phyloP scores from a whole-genome alignment of 2,888 invertebrate species.

The Nesidiocoris tenuis region DNA sequence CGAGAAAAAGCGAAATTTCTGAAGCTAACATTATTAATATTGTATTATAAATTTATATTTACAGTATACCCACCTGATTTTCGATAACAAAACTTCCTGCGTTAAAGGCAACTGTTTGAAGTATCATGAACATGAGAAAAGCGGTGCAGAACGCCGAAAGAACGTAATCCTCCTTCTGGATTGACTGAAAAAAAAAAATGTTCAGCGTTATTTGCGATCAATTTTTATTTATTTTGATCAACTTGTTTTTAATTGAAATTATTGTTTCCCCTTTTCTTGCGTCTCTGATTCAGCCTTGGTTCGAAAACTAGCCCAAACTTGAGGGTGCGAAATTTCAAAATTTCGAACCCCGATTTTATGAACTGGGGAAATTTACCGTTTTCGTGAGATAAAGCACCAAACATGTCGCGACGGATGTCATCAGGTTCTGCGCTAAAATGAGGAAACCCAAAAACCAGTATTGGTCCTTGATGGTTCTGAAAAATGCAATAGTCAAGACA shows the following conservation, averaged over 20 bases:
- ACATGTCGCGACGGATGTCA: neutral
- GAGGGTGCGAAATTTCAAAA: too few relatives aligned
- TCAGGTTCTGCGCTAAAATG: neutral
- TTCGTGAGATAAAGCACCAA: slow-evolving; percentile 5
- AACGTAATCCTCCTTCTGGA: slow-evolving; percentile 1
- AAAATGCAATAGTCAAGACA: neutral
- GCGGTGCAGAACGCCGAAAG: slow-evolving; percentile 2
- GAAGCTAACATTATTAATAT: too few relatives aligned
- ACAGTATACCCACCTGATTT: too few relatives aligned
- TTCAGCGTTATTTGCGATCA: neutral
- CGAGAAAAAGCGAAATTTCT: too few relatives aligned
- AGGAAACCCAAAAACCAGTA: slow-evolving; percentile 6
- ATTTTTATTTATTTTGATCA: neutral
- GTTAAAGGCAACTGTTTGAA: slow-evolving; percentile 9
- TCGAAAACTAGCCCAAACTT: too few relatives aligned
- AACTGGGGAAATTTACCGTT: slow-evolving; percentile 24
- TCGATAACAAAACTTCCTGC: neutral
- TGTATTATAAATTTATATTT: too few relatives aligned
- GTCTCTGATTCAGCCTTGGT: too few relatives aligned
- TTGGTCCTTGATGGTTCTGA: neutral
- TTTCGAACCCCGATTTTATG: too few relatives aligned
- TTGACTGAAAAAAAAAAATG: slow-evolving; percentile 3
- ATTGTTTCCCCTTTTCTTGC: too few relatives aligned
- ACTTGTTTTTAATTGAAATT: too few relatives aligned
- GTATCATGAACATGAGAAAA: neutral